These are phyloP conservation scores for Hydra vulgaris DNA, from an alignment of 30 jellyfish, hydroid and myxozoan genomes.

Conservation along the genomic window DNA sequence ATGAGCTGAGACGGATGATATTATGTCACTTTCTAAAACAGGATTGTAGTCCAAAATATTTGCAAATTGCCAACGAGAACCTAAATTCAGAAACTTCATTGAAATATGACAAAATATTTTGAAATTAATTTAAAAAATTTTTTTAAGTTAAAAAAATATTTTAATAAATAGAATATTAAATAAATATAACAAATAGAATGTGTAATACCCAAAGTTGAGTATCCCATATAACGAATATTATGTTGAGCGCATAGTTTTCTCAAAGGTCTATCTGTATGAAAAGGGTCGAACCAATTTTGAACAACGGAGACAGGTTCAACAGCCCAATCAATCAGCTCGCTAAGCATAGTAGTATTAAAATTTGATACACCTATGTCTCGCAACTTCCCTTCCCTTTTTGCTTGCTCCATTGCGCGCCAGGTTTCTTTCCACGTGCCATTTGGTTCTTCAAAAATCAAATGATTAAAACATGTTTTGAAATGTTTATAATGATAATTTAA, in stretches of 20 bases:
- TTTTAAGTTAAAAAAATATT: neutral
- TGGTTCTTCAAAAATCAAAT: slow-evolving; percentile 55
- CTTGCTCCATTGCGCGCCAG: slow-evolving; percentile 97
- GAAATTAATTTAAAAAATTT: neutral
- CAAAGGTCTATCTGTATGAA: slow-evolving; percentile 48
- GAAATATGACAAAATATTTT: slow-evolving; percentile 1
- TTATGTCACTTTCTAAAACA: slow-evolving; percentile 61
- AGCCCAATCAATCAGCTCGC: slow-evolving; percentile 42
- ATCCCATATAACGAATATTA: slow-evolving; percentile 70
- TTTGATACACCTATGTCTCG: slow-evolving; percentile 87
- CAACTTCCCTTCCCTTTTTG: slow-evolving; percentile 56
- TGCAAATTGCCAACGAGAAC: slow-evolving; percentile 63
- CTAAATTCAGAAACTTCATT: slow-evolving; percentile 26
- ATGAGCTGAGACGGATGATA: slow-evolving; percentile 75
- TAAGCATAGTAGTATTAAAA: slow-evolving; percentile 35
- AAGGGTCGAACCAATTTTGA: slow-evolving; percentile 95
- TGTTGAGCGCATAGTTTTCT: slow-evolving; percentile 45
- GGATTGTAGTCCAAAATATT: slow-evolving; percentile 68
- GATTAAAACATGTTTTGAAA: neutral
- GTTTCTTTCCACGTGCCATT: slow-evolving; percentile 85
- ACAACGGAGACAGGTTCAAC: slow-evolving; percentile 71
- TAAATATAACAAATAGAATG: too few relatives aligned
- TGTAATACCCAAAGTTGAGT: slow-evolving; percentile 54
- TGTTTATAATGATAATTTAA: neutral
- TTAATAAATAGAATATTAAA: too few relatives aligned